phyloP scores from a whole-genome alignment of 2,797 vertebrate genomes.

The Bufotes viridis region DNA sequence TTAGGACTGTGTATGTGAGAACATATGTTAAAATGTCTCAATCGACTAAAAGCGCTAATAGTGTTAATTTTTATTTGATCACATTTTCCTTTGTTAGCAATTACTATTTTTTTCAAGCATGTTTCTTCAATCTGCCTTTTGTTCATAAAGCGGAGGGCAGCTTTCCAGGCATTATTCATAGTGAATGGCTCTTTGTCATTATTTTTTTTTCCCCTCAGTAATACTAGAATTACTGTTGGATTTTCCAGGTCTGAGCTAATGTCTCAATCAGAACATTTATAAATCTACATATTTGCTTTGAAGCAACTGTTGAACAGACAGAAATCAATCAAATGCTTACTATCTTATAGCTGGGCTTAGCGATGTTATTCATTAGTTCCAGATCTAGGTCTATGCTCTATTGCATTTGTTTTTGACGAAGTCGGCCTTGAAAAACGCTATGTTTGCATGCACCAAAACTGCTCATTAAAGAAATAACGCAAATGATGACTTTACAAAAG shows the following conservation, averaged over 20 bases:
- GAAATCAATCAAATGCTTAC: not conserved
- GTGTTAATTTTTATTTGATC: conserved; percentile 21
- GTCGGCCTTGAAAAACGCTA: not conserved
- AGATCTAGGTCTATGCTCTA: not conserved
- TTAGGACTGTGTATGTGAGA: not conserved
- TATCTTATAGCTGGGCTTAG: not conserved
- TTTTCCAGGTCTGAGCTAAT: conserved; percentile 40
- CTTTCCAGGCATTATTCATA: conserved; percentile 30
- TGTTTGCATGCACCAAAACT: not conserved
- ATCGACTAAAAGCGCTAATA: conserved; percentile 8
- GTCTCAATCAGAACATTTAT: conserved; percentile 28
- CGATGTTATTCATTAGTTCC: conserved; percentile 10
- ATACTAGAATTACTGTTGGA: conserved; percentile 19
- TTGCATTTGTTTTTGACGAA: not conserved
- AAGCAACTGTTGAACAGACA: conserved; percentile 2
- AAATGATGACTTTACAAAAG: not conserved
- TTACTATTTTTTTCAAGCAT: conserved; percentile 28
- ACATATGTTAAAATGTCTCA: conserved; percentile 6
- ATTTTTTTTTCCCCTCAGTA: not conserved
- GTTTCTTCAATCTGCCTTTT: conserved; percentile 34
- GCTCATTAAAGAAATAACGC: not conserved
- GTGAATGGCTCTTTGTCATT: conserved; percentile 31
- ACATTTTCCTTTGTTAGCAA: conserved; percentile 21
- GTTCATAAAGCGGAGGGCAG: conserved; percentile 30
- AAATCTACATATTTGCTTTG: conserved; percentile 5